Conservation (phyloP, 2,113 vertebrate genomes). For the Trichechus manatus region DNA sequence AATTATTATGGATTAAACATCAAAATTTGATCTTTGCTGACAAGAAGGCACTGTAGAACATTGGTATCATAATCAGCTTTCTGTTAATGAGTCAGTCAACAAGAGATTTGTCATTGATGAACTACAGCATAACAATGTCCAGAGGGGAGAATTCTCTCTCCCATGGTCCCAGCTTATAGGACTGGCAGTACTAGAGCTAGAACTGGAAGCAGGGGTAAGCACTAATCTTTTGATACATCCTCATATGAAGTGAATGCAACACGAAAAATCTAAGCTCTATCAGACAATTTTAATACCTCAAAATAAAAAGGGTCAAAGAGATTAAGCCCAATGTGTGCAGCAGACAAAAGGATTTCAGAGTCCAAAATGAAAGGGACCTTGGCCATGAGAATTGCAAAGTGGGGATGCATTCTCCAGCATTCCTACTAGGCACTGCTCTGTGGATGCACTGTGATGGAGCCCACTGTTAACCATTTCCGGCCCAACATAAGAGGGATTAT, state of each 20-base stretch:
- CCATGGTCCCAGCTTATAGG: not conserved
- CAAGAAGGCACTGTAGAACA: not conserved
- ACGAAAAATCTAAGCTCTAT: not conserved
- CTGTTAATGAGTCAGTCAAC: not conserved
- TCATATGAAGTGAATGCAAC: not conserved
- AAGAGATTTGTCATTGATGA: not conserved
- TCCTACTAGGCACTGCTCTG: not conserved
- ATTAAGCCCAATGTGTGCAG: not conserved
- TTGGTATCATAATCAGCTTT: not conserved
- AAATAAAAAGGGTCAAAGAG: not conserved
- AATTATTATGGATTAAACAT: not conserved
- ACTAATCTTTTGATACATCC: not conserved
- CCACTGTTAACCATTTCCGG: not conserved
- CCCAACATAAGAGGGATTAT: not conserved
- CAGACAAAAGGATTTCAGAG: not conserved
- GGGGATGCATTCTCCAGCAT: not conserved
- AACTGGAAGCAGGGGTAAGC: not conserved
- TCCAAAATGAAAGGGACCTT: not conserved
- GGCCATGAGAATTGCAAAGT: not conserved
- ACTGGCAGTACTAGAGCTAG: not conserved
- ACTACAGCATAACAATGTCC: not conserved
- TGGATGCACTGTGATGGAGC: not conserved
- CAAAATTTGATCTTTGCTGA: slow-evolving; percentile 6
- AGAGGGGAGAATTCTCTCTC: not conserved
- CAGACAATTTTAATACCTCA: not conserved